Evolutionary conservation across 1,140 invertebrate genomes (phyloP), one percentile per base, ranked within the genome.

Genomic region (Brachionus rotundiformis): DNA sequence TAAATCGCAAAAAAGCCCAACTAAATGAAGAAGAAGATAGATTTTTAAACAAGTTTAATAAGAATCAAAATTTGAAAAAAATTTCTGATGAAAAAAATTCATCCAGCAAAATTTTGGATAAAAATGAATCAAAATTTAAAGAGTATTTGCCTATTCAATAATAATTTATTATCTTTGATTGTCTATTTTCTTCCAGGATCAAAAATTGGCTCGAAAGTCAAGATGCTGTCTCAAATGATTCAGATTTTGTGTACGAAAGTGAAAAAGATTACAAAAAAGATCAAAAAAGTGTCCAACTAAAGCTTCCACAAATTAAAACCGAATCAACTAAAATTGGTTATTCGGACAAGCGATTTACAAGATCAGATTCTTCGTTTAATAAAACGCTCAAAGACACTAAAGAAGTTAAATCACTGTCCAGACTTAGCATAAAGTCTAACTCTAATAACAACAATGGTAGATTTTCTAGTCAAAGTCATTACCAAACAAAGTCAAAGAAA

Each of bases 11-110:
- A 73, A 41, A 44, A 44, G 68, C 68, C 27, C 33, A 44, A 11
- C n/a, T 73, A 44, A 73, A 73, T n/a, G 68, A 73, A 44, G 68
- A 73, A 11, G 68, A 73, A 73, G 68, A 73, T n/a, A 36, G 68
- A 4, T 44, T 73, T 41, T 47, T 73, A 41, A 73, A 73, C 27
- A 73, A 73, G 25, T 19, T 73, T 4, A 73, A 73, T 39, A 73
- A 44, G 44, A 73, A 44, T 73, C 11, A 25, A 73, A 68, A 19
- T 68, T 36, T 68, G 11, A 73, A 73, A 29, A 44, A 73, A 73
- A 19, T 73, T 1, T 5, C 25, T 25, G 19, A 25, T 25, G 39
- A 44, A 73, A 41, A 13, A 11, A 19, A 23, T n/a, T 25, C 36
- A 13, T 44, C 19, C 4, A 41, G 11, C 11, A 41, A 27, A 23